A percentile compares a stretch with the other conserved stretches of the same genome.
phyloP scores from a whole-genome alignment of 30 jellyfish, hydroid and myxozoan species.

The Turritopsis rubra region DNA sequence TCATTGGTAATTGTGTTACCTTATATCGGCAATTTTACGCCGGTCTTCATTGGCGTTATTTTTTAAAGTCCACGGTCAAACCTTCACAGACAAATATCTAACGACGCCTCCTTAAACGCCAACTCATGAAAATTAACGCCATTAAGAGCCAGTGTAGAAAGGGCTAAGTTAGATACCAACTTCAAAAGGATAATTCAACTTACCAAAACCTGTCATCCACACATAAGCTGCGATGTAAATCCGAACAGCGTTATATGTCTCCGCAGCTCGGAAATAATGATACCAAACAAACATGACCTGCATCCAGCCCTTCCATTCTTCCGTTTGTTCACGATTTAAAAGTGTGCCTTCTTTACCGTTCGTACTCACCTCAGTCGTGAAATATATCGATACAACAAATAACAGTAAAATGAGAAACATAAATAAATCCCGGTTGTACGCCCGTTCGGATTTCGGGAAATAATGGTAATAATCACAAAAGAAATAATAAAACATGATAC shows the following conservation, averaged over 20 bases:
- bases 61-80: too few species aligned
- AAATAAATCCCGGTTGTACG: constrained; percentile 81
- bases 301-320: constrained; percentile 99
- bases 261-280: constrained; percentile 94
- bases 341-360: constrained; percentile 46
- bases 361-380: background rate
- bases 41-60: too few species aligned
- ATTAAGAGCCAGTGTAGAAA: too few species aligned
- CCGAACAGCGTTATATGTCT: constrained; percentile 76
- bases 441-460: constrained; percentile 75
- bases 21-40: too few species aligned
- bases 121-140: too few species aligned
- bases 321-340: constrained; percentile 93
- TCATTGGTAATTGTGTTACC: too few species aligned
- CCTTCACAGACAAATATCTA: too few species aligned
- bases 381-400: constrained; percentile 30
- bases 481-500: constrained; percentile 69
- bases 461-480: constrained; percentile 81
- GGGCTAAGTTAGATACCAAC: too few species aligned
- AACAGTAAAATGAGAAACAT: constrained; percentile 41
- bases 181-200: constrained; percentile 15
- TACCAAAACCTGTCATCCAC: constrained; percentile 98
- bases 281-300: constrained; percentile 99
- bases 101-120: too few species aligned
- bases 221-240: constrained; percentile 92